Evolutionary conservation across 2,888 invertebrate genomes (phyloP).

Genomic region (Anticlea derivata): DNA sequence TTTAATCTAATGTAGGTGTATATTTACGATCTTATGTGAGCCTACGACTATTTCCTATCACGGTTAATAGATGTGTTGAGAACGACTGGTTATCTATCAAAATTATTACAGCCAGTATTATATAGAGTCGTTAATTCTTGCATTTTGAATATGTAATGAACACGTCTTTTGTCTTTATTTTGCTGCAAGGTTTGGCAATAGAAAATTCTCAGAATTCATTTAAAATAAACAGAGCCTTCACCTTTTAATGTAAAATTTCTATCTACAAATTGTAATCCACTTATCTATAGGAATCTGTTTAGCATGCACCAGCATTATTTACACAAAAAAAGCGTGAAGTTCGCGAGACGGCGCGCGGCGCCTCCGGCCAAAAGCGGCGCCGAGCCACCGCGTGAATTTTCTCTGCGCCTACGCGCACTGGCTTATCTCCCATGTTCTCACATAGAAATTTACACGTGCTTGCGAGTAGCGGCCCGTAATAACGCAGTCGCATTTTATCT

Average conservation of each 20-base stretch:
- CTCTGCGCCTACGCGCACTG: slow-evolving; percentile 65
- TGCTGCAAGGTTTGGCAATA: neutral
- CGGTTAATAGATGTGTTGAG: slow-evolving; percentile 49
- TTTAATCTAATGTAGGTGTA: slow-evolving; percentile 50
- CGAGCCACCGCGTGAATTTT: slow-evolving; percentile 57
- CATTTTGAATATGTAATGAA: neutral
- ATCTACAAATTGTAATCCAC: slow-evolving; percentile 30
- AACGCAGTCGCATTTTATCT: slow-evolving; percentile 77
- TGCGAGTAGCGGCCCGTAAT: slow-evolving; percentile 71
- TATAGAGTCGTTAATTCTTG: slow-evolving; percentile 33
- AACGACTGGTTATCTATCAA: slow-evolving; percentile 52
- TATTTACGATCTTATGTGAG: slow-evolving; percentile 53
- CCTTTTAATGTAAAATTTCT: no score
- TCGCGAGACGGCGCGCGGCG: slow-evolving; percentile 43
- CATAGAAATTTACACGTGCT: slow-evolving; percentile 81
- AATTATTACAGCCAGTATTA: slow-evolving; percentile 48
- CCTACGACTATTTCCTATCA: slow-evolving; percentile 55
- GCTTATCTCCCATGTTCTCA: slow-evolving; percentile 77
- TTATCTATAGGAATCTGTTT: slow-evolving; percentile 46
- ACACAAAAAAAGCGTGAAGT: slow-evolving; percentile 52
- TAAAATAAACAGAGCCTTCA: slow-evolving; percentile 4
- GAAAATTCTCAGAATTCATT: no score
- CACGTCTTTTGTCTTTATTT: slow-evolving; percentile 1
- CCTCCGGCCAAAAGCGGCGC: slow-evolving; percentile 50
- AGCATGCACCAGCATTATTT: slow-evolving; percentile 46